Percentiles rank a stretch among this genome's conserved stretches.
Evolutionary conservation across 2,113 vertebrate species (phyloP).

Genomic region (Motacilla alba): DNA sequence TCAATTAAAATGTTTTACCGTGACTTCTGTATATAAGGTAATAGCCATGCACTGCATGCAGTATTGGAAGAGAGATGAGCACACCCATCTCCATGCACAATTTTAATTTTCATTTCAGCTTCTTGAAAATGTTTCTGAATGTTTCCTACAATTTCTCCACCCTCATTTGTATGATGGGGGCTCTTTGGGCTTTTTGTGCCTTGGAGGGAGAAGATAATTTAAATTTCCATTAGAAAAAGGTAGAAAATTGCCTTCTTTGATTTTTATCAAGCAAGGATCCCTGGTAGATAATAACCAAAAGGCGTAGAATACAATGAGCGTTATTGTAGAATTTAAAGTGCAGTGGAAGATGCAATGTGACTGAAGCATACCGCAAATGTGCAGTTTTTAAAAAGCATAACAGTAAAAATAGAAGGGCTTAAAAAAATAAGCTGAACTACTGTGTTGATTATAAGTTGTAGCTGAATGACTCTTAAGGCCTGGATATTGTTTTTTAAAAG

Average conservation of each 20-base stretch:
- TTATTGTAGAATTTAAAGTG: neutral
- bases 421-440: neutral
- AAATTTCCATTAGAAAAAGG: neutral
- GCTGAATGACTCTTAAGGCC: neutral
- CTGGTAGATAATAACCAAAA: neutral
- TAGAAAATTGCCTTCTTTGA: neutral
- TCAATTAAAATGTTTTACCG: neutral
- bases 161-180: neutral
- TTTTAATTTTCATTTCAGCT: neutral
- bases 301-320: neutral
- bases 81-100: fast-evolving
- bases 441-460: constrained; percentile 27
- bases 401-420: neutral
- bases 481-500: constrained; percentile 3
- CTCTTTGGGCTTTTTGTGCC: neutral
- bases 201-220: neutral
- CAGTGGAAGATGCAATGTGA: neutral
- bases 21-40: neutral
- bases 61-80: neutral
- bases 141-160: neutral
- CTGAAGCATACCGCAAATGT: neutral
- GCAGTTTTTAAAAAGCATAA: neutral
- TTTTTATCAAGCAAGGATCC: neutral
- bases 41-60: fast-evolving
- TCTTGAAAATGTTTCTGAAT: neutral